A percentile compares a stretch with the other conserved stretches of the same genome.
Evolutionary conservation across 30 jellyfish, hydroid and myxozoan species (phyloP).

Genomic region (Aurelia sp.): DNA sequence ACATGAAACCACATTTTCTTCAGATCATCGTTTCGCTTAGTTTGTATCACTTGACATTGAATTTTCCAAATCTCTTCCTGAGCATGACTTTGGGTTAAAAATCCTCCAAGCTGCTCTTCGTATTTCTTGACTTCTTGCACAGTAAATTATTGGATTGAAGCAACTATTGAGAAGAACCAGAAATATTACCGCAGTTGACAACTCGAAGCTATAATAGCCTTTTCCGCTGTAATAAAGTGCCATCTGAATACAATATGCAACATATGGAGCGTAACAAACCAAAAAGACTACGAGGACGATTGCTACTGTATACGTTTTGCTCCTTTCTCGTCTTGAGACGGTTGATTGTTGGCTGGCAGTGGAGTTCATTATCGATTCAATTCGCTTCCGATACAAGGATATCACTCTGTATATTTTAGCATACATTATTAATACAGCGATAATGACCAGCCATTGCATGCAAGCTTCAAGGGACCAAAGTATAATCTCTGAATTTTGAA

Average conservation of each 20-base stretch:
- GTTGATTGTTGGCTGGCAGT: no score
- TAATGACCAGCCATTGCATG: no score
- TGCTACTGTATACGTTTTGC: background rate
- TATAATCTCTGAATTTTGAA: no score
- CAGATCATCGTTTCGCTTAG: no score
- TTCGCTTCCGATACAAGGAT: no score
- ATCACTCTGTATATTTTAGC: no score
- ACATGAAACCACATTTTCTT: no score
- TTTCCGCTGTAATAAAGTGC: background rate
- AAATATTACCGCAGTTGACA: constrained; percentile 36
- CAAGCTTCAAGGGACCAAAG: no score
- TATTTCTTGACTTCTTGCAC: constrained; percentile 61
- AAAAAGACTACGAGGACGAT: background rate
- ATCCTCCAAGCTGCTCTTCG: constrained; percentile 35
- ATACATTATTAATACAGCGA: no score
- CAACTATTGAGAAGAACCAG: constrained; percentile 51
- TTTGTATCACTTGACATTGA: no score
- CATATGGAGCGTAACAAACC: constrained; percentile 6
- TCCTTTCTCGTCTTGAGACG: no score
- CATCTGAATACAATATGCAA: background rate
- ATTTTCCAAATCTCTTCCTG: background rate
- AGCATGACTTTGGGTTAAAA: background rate
- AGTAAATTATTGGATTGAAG: constrained; percentile 59
- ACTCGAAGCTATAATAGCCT: background rate
- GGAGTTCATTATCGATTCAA: no score